Percentiles rank a stretch among this genome's conserved stretches.
Conservation (phyloP, 2,888 invertebrate genomes). For the Hypercompe scribonia region DNA sequence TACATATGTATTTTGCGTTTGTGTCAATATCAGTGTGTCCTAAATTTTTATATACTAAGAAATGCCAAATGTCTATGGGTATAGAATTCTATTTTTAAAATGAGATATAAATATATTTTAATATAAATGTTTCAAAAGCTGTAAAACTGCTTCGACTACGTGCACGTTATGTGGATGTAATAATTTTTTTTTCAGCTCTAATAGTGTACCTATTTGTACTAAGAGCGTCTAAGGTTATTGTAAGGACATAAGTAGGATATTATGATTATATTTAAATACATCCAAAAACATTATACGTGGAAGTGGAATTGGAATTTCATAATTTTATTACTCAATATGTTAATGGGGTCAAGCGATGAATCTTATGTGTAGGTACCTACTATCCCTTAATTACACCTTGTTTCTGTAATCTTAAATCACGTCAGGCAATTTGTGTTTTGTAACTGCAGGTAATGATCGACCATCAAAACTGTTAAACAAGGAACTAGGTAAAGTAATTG, state of each 20-base stretch:
- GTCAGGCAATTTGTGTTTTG: slow-evolving; percentile 44
- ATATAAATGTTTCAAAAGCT: neutral
- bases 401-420: slow-evolving; percentile 42
- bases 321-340: slow-evolving; percentile 37
- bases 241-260: neutral
- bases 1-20: neutral
- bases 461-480: slow-evolving; percentile 29
- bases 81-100: neutral
- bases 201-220: neutral
- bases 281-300: neutral
- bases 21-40: neutral
- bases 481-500: slow-evolving; percentile 29
- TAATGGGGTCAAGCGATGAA: slow-evolving; percentile 48
- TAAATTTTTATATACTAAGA: neutral
- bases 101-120: neutral
- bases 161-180: neutral
- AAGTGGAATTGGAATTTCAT: slow-evolving; percentile 31
- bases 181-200: neutral
- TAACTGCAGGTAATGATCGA: slow-evolving; percentile 18
- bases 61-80: neutral
- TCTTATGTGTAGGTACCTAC: slow-evolving; percentile 39
- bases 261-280: neutral
- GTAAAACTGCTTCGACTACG: neutral
- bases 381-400: slow-evolving; percentile 52
- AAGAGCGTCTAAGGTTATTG: neutral